These are phyloP conservation scores for Thalassaphorura encarpata DNA, from an alignment of 1,140 invertebrate genomes.

Conservation along the genomic window DNA sequence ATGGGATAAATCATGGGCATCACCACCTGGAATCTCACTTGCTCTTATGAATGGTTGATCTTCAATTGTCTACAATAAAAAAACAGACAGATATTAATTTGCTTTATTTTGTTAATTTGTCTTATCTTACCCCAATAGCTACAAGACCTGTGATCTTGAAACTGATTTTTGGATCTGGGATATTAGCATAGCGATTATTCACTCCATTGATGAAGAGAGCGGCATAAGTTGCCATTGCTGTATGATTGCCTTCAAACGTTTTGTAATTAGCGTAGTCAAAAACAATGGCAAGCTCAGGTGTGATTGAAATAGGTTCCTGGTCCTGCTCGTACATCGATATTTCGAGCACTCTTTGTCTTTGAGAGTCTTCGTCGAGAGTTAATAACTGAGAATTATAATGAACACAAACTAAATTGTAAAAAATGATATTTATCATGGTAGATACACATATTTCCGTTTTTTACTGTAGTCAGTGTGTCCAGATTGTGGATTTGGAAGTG, in stretches of 20 bases:
- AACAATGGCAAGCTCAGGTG: slow-evolving; percentile 27
- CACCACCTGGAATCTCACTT: no score
- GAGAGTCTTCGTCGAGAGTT: background rate
- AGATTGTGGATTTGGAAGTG: background rate
- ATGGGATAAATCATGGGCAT: no score
- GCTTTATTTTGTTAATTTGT: no score
- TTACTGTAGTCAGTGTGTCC: background rate
- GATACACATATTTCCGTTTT: background rate
- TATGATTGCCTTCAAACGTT: slow-evolving; percentile 10
- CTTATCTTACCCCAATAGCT: slow-evolving; percentile 5
- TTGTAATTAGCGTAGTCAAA: slow-evolving; percentile 26
- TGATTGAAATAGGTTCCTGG: background rate
- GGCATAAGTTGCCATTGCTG: slow-evolving; percentile 22
- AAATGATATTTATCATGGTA: background rate
- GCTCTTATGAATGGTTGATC: no score
- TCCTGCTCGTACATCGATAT: background rate
- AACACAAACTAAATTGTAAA: background rate
- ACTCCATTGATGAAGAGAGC: slow-evolving; percentile 29
- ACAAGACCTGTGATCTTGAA: slow-evolving; percentile 25
- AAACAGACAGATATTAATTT: no score
- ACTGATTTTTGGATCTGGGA: slow-evolving; percentile 21
- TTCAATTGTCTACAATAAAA: no score
- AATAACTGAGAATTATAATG: background rate
- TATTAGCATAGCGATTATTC: slow-evolving; percentile 28
- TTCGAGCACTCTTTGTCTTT: background rate